Base-by-base conservation (phyloP, 2,113 vertebrate genomes). In the Thamnaconus septentrionalis region DNA sequence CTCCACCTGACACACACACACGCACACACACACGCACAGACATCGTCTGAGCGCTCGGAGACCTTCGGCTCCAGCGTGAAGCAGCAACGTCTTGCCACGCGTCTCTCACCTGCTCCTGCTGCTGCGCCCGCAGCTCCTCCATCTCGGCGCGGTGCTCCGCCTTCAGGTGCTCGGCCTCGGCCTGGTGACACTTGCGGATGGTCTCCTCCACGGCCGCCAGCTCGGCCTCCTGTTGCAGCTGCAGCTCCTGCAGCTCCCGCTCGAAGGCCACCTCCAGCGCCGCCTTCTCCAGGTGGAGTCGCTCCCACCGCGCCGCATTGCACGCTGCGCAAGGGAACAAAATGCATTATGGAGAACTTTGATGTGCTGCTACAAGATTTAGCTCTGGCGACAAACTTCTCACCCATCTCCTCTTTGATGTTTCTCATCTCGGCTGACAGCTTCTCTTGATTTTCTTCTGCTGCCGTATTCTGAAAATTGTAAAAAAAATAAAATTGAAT, bases 361-460 rank as follows among this genome's bases (percentile, higher is more conserved):
- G 6, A 5, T 12, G 18, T 52, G 50, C n/a, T 50, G 7, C n/a
- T 52, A 0, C 47, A 9, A 49, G 8, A 18, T 52, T 41, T 41
- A 10, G 11, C 56, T 43, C 44, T 11, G 3, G 11, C 41, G 39
- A 51, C 43, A 57, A 48, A 4, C 10, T 71, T 94, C 96, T 95
- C 91, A 99, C 97, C 94, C 74, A 95, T 91, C 93, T 99, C 94
- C 78, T 96, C 92, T 90, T 86, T 93, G 90, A 96, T 93, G 81
- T 87, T 92, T 69, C 92, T 89, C 71, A 98, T 93, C 79, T 97
- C 93, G 54, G 87, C 9, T 31, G 81, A 91, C 82, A 98, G 83
- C 60, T 94, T 91, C 75, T 89, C 92, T 83, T 94, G 91, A 89
- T 93, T 95, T 84, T 92, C 92, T 78, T 94, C 90, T 71, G 92